phyloP scores from a whole-genome alignment of 2,797 vertebrate species.

The Hemitrygon akajei region DNA sequence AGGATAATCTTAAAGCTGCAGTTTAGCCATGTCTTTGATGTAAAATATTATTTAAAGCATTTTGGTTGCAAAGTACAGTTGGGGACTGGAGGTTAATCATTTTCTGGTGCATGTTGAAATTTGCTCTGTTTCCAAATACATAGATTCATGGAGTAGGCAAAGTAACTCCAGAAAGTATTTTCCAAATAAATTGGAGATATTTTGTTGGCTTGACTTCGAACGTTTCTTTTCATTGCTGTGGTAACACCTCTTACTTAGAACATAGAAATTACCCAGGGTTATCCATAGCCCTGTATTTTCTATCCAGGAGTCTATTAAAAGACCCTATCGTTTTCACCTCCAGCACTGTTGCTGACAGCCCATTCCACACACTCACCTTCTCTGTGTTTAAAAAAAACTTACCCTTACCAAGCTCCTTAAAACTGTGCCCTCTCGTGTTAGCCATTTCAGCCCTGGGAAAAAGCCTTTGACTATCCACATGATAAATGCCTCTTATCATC shows the following conservation, averaged over 20 bases:
- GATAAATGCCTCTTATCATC: no score
- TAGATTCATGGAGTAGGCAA: neutral
- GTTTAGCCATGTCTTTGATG: neutral
- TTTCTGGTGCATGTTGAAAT: neutral
- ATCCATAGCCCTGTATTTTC: no score
- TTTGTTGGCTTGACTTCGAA: neutral
- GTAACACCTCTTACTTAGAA: neutral
- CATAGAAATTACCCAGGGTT: no score
- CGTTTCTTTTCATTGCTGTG: neutral
- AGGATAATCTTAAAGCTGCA: neutral
- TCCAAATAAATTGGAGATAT: neutral
- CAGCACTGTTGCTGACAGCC: no score
- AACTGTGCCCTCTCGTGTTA: no score
- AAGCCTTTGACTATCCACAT: no score
- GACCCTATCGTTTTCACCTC: no score
- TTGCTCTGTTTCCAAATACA: neutral
- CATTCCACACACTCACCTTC: no score
- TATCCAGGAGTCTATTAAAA: no score
- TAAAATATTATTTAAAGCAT: neutral
- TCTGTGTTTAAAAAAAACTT: no score
- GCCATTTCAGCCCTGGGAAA: no score
- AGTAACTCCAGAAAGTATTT: neutral
- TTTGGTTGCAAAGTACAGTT: neutral
- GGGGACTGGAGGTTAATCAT: neutral
- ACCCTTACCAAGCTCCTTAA: no score